A percentile compares a stretch with the other conserved stretches of the same genome.
Evolutionary conservation across 2,888 invertebrate species (phyloP).

Genomic region (Epistrophella euchroma): DNA sequence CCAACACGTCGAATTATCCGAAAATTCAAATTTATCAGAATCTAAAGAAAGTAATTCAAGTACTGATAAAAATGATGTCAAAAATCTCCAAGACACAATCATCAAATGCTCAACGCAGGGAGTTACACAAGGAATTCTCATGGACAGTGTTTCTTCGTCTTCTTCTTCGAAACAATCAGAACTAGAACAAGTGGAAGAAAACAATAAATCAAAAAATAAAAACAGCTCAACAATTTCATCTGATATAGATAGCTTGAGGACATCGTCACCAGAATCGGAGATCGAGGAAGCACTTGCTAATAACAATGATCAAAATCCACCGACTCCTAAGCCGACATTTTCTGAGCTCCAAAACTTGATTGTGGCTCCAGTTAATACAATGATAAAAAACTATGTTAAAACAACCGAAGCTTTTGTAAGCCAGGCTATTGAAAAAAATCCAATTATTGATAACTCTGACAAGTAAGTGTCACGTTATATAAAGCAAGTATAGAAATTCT

Average conservation of each 20-base stretch:
- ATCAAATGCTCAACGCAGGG: conserved; percentile 27
- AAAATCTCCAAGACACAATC: not conserved
- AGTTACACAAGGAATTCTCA: conserved; percentile 22
- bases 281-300: conserved; percentile 82
- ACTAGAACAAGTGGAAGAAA: not conserved
- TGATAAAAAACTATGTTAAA: not conserved
- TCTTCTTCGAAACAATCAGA: conserved; percentile 18
- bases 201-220: not conserved
- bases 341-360: conserved; percentile 80
- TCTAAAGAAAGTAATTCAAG: not conserved
- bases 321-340: conserved; percentile 82
- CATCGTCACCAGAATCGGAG: conserved; percentile 83
- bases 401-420: not conserved
- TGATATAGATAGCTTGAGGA: conserved; percentile 82
- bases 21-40: not conserved
- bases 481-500: not conserved
- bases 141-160: conserved; percentile 2
- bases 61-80: not conserved
- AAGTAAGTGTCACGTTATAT: conserved; percentile 35
- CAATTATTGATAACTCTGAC: not conserved
- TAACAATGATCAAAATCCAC: conserved; percentile 79
- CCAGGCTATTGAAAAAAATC: not conserved
- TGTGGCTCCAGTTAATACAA: conserved; percentile 5
- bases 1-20: not conserved
- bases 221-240: conserved; percentile 20